Percentiles rank a stretch among this genome's conserved stretches.
phyloP scores from a whole-genome alignment of 2,888 invertebrate species.

The Helicoverpa assulta region DNA sequence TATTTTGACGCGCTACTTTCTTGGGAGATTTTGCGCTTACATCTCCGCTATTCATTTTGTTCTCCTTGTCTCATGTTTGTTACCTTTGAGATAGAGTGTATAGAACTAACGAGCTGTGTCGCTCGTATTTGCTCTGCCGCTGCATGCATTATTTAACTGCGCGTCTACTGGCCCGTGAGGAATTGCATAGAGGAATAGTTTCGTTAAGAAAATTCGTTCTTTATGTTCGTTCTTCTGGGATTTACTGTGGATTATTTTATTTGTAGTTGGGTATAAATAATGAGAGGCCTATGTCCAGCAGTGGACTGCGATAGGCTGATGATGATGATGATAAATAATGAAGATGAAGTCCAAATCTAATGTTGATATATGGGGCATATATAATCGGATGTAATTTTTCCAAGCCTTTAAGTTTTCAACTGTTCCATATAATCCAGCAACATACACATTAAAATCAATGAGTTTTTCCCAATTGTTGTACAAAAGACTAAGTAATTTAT shows the following conservation, averaged over 20 bases:
- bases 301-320: no score
- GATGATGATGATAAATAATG: no score
- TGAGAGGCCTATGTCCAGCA: no score
- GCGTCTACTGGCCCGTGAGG: conserved; percentile 14
- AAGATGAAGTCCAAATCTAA: no score
- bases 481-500: conserved; percentile 26
- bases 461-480: conserved; percentile 6
- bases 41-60: no score
- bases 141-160: conserved; percentile 49
- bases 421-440: not conserved
- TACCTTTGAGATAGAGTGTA: conserved; percentile 29
- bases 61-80: no score
- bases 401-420: not conserved
- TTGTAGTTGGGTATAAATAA: not conserved
- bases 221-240: conserved; percentile 6
- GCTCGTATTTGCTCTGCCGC: conserved; percentile 19
- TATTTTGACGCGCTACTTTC: no score
- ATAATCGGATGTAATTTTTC: no score
- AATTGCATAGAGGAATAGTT: conserved; percentile 6
- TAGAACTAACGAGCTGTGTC: conserved; percentile 46
- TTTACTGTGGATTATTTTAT: conserved; percentile 1
- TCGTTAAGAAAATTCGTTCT: conserved; percentile 27
- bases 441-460: conserved; percentile 11
- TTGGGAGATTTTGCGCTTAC: no score
- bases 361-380: no score